Base-by-base conservation (phyloP, 92 coral and sea anemone species). In the Muricea muricata region DNA sequence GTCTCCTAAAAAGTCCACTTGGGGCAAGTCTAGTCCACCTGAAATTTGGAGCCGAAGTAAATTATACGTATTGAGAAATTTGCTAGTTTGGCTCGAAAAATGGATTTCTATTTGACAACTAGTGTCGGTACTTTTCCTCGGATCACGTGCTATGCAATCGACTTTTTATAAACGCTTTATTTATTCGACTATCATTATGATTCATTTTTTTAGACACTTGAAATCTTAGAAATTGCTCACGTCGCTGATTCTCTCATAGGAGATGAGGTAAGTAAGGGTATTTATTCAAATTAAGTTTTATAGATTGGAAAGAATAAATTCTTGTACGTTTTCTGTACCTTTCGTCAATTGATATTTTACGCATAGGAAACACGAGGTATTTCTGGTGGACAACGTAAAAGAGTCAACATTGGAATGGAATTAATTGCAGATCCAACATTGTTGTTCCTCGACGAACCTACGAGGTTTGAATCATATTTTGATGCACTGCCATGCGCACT, bases 371-470 rank as follows among this genome's bases (percentile, higher is more conserved):
- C 88, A 12, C 78, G 94, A 24, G 94, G 94, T 12, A 84, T 91
- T 10, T 91, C 94, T 7, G 94, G 94, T 46, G 94, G 94, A 25
- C 92, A 91, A 65, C 79, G 94, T 17, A 91, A 89, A 33, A 73
- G 94, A 4, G 94, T 91, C 2, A 91, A 91, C 32, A 91, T 91
- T 78, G 94, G 94, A 11, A 91, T 91, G 94, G 94, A 91, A n/a
- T 63, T 91, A 21, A 86, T 91, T 30, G 78, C 88, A 6, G 94
- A 91, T 50, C 94, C 94, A 33, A 91, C 94, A 12, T 58, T 91
- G 33, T 88, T 91, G 3, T 89, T 91, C 28, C 83, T 91, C 18
- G 94, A 91, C 65, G 94, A 91, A 55, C 94, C 94, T 7, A 91
- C 94, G 4, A 91, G 92, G 94, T 90, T 46, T 9, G 60, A 37